Evolutionary conservation across 2,113 vertebrate species (phyloP).

Genomic region (Gorilla gorilla): DNA sequence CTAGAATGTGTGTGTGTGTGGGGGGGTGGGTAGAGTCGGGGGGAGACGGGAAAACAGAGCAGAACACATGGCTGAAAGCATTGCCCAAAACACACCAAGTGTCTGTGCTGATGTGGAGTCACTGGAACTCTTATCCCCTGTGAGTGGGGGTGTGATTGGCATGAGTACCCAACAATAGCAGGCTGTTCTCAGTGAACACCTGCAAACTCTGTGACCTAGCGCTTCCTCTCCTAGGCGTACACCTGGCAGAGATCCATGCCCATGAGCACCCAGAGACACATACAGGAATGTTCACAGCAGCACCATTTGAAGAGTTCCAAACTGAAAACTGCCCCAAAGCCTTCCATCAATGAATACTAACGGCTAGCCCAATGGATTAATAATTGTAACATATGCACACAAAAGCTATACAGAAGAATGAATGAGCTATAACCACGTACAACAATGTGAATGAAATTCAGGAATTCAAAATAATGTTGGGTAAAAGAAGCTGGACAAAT

Average conservation of each 20-base stretch:
- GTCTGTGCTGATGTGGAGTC: not conserved
- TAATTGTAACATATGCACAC: accelerated
- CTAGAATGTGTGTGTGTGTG: not conserved
- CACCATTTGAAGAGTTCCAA: too few species aligned
- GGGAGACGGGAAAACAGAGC: not conserved
- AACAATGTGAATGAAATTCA: not conserved
- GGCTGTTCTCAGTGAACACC: not conserved
- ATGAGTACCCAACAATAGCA: not conserved
- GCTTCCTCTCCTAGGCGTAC: too few species aligned
- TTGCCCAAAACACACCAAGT: not conserved
- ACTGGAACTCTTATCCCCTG: not conserved
- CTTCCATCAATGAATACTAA: not conserved
- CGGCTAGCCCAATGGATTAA: not conserved
- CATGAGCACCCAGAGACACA: not conserved
- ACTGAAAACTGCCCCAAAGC: not conserved
- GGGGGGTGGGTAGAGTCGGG: not conserved
- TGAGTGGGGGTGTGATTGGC: not conserved
- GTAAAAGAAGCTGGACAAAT: not conserved
- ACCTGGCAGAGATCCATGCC: accelerated
- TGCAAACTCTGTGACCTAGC: not conserved
- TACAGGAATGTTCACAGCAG: not conserved
- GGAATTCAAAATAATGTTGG: not conserved
- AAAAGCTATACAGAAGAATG: not conserved
- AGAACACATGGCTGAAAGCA: not conserved
- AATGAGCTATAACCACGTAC: too few species aligned